Evolutionary conservation across 2,113 vertebrate species (phyloP), one percentile per base, ranked within the genome.

Genomic region (Dicerorhinus sumatrensis): DNA sequence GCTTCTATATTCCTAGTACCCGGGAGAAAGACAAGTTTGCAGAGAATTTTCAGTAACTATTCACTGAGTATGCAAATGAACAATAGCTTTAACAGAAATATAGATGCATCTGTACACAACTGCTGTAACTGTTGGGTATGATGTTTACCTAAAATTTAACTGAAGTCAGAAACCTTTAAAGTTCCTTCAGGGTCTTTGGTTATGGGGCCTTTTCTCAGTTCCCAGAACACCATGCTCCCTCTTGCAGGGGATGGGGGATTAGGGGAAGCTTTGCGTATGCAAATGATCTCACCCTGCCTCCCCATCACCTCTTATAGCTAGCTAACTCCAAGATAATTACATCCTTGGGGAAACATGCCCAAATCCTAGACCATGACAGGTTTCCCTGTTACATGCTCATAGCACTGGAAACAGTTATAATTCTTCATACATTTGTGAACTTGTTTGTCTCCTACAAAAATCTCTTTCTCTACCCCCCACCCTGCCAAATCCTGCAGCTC

Each of bases 161-260:
- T 8, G n/a, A 58, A 27, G 6, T 14, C 20, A 23, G 67, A 56
- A 63, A 17, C 18, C 29, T 62, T 77, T 51, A 8, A 36, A 2
- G 1, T 10, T 8, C 29, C 67, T 20, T 63, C 25, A n/a, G 65
- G 9, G 5, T 27, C 58, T 46, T 72, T 33, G 36, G 31, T 9
- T 9, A 36, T 1, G 23, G 25, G 7, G 5, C 11, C 25, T 87
- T 60, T 82, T 25, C 46, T 39, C 39, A 36, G 16, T 14, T 21
- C 8, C 13, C 33, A 3, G n/a, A 62, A 39, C 8, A 42, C 5
- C 11, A 8, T 16, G 36, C 18, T 72, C 5, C 27, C 1, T 62
- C 21, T 17, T 29, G 36, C 18, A 42, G 58, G 13, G 21, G 3
- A 2, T 1, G 0, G 0, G 6, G 10, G 21, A 5, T 1, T 0